A percentile compares a stretch with the other conserved stretches of the same genome.
These are phyloP conservation scores for Lamellibrachia columna DNA, from an alignment of 2,888 invertebrate genomes.

Conservation along the genomic window DNA sequence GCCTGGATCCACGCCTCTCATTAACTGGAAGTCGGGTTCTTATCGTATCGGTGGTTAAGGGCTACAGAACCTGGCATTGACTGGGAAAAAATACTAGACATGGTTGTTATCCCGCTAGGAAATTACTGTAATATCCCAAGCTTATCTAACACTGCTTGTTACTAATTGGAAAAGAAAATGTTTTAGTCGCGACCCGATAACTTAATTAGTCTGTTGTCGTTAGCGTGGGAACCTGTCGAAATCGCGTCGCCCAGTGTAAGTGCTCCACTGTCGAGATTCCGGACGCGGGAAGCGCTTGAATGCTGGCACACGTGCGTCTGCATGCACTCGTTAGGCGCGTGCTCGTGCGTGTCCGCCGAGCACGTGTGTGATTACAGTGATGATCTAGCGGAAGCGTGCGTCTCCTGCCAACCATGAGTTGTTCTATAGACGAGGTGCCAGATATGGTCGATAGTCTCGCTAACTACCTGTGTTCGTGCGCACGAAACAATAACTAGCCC, in stretches of 20 bases:
- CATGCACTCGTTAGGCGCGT: slow-evolving; percentile 8
- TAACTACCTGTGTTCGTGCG: background rate
- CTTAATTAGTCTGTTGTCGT: background rate
- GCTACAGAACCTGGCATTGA: background rate
- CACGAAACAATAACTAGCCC: no score
- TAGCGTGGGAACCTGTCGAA: slow-evolving; percentile 12
- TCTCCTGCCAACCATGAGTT: background rate
- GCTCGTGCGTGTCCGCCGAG: background rate
- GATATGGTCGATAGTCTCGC: background rate
- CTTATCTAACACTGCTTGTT: background rate
- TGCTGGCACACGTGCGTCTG: background rate
- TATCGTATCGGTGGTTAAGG: no score
- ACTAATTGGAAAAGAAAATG: slow-evolving; percentile 5
- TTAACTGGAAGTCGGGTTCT: no score
- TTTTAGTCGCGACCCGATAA: background rate
- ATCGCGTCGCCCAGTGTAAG: background rate
- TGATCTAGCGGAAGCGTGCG: background rate
- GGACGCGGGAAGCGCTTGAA: background rate
- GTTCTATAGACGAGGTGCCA: background rate
- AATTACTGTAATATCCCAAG: slow-evolving; percentile 7
- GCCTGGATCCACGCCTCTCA: no score
- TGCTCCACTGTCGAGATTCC: background rate
- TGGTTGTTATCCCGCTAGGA: background rate
- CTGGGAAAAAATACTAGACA: background rate
- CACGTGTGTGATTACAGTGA: background rate